phyloP scores from a whole-genome alignment of 2,113 vertebrate species.

The Mustelus asterias region DNA sequence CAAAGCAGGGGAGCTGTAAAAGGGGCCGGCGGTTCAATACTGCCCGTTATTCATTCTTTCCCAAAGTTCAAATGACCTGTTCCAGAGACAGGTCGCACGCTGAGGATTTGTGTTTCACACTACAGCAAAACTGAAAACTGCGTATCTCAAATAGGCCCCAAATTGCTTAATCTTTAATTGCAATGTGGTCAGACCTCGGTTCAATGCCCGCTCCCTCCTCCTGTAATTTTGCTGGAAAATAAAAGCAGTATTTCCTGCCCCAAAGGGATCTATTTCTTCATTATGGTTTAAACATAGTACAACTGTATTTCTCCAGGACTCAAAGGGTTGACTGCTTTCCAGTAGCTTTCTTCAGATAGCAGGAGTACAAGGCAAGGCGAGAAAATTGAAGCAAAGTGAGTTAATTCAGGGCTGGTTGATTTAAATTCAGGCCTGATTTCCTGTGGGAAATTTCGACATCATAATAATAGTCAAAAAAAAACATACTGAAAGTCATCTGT shows the following conservation, averaged over 20 bases:
- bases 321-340: not conserved
- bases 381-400: constrained; percentile 18
- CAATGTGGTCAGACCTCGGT: not conserved
- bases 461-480: constrained; percentile 4
- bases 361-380: not conserved
- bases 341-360: not conserved
- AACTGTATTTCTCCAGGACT: not conserved
- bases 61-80: not conserved
- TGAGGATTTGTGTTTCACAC: not conserved
- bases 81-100: not conserved
- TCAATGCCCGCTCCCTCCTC: not conserved
- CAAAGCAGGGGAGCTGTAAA: not conserved
- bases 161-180: not conserved
- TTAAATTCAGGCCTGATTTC: constrained; percentile 31
- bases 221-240: not conserved
- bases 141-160: not conserved
- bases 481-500: not conserved
- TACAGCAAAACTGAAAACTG: not conserved
- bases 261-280: not conserved
- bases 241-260: not conserved
- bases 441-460: constrained; percentile 8
- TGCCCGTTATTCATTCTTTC: not conserved
- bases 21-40: too few relatives aligned
- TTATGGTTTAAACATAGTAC: constrained; percentile 5
- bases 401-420: constrained; percentile 20